Evolutionary conservation across 23 tunicate species (phyloP).

Genomic region (Trididemnum miniatum): DNA sequence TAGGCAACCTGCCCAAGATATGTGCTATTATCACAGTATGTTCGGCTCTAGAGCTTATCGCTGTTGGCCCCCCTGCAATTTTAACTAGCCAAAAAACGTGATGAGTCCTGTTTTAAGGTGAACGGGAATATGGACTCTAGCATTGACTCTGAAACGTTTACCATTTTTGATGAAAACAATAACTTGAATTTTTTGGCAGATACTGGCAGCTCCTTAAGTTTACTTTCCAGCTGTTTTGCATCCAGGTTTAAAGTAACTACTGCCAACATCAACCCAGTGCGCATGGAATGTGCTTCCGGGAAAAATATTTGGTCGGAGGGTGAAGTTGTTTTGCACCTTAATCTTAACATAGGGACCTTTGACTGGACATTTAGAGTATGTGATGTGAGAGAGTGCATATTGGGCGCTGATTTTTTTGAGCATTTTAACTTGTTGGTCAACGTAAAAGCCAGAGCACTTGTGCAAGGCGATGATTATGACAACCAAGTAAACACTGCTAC

Average conservation of each 20-base stretch:
- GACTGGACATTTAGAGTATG: background rate
- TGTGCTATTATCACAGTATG: background rate
- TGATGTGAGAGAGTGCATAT: conserved; percentile 11
- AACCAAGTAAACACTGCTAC: too few relatives aligned
- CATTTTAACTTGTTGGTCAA: too few relatives aligned
- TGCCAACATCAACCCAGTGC: background rate
- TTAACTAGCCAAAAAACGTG: background rate
- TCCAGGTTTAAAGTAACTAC: background rate
- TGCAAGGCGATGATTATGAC: too few relatives aligned
- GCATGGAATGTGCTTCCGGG: background rate
- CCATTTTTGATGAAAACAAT: background rate
- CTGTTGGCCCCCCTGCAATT: background rate
- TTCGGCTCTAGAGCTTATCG: background rate
- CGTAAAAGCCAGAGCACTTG: too few relatives aligned
- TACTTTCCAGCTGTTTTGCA: background rate
- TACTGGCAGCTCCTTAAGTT: background rate
- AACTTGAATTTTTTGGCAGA: background rate
- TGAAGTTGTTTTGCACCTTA: conserved; percentile 6
- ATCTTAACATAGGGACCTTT: background rate
- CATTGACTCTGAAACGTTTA: too few relatives aligned
- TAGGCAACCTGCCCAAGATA: background rate
- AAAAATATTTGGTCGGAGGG: background rate
- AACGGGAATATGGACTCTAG: background rate
- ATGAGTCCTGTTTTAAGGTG: background rate
- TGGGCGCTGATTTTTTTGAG: conserved; percentile 3